Percentiles rank a stretch among this genome's conserved stretches.
Conservation (phyloP, 2,888 invertebrate genomes). For the Ophion ventricosus region DNA sequence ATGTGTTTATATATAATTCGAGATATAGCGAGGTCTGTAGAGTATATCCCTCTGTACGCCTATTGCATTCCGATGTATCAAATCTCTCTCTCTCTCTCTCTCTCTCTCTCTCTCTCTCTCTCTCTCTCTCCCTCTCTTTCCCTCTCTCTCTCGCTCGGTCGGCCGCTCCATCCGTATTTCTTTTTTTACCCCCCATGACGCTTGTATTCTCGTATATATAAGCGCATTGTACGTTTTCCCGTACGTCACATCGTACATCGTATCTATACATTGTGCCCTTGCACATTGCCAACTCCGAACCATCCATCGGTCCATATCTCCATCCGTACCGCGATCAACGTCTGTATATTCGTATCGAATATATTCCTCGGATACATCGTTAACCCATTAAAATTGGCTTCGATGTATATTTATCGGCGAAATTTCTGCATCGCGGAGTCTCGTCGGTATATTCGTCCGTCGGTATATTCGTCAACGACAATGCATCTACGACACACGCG, state of each 20-base stretch:
- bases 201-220: slow-evolving; percentile 53
- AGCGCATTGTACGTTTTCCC: slow-evolving; percentile 47
- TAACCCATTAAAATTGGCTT: slow-evolving; percentile 65
- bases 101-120: slow-evolving; percentile 13
- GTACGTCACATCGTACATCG: slow-evolving; percentile 33
- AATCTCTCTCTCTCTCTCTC: not conserved
- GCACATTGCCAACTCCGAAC: slow-evolving; percentile 49
- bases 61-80: slow-evolving; percentile 45
- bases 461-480: slow-evolving; percentile 1
- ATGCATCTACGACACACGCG: slow-evolving; percentile 1
- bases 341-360: slow-evolving; percentile 67
- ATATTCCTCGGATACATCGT: slow-evolving; percentile 74
- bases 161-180: not conserved
- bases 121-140: slow-evolving; percentile 12
- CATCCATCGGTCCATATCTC: slow-evolving; percentile 57
- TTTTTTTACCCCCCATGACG: slow-evolving; percentile 20
- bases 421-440: slow-evolving; percentile 19
- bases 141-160: slow-evolving; percentile 8
- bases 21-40: slow-evolving; percentile 3
- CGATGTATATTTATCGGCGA: slow-evolving; percentile 24
- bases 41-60: slow-evolving; percentile 28
- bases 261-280: slow-evolving; percentile 14
- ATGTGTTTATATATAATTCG: slow-evolving; percentile 18
- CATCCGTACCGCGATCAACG: slow-evolving; percentile 49
- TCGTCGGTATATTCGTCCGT: slow-evolving; percentile 10